Percentiles rank a stretch among this genome's conserved stretches.
Conservation (phyloP, 1,140 invertebrate genomes). For the Drosophila rhopaloa region DNA sequence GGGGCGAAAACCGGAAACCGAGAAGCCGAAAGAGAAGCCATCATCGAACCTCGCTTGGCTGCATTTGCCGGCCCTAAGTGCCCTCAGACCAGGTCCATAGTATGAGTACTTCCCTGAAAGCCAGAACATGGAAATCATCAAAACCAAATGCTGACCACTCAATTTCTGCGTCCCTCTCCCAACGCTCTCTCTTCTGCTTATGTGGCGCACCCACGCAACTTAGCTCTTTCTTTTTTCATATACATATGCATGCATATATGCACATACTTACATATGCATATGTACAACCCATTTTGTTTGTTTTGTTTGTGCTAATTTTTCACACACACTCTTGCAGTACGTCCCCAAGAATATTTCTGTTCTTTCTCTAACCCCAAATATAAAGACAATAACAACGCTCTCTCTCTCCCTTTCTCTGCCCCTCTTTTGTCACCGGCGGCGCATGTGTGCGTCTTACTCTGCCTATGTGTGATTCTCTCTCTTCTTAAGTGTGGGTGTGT, state of each 20-base stretch:
- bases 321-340: slow-evolving; percentile 3
- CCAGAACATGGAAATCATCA: slow-evolving; percentile 20
- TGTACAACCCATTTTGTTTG: slow-evolving; percentile 65
- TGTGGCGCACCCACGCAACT: slow-evolving; percentile 31
- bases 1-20: slow-evolving; percentile 9
- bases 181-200: background rate
- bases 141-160: slow-evolving; percentile 41
- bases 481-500: slow-evolving; percentile 17
- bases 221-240: slow-evolving; percentile 45
- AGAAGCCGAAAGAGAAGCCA: slow-evolving; percentile 22
- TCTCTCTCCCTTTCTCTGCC: slow-evolving; percentile 8
- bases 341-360: slow-evolving; percentile 35
- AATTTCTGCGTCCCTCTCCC: slow-evolving; percentile 8
- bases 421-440: slow-evolving; percentile 35
- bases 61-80: slow-evolving; percentile 29
- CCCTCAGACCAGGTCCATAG: background rate
- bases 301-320: slow-evolving; percentile 64
- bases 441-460: slow-evolving; percentile 56
- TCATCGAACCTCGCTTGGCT: slow-evolving; percentile 31
- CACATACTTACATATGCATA: background rate
- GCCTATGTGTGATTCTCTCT: slow-evolving; percentile 31
- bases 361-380: slow-evolving; percentile 46
- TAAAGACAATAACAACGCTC: slow-evolving; percentile 21
- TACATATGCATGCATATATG: background rate
- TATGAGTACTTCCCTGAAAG: slow-evolving; percentile 23